Conservation (phyloP, 2,797 vertebrate species). For the Xerus rutilus region DNA sequence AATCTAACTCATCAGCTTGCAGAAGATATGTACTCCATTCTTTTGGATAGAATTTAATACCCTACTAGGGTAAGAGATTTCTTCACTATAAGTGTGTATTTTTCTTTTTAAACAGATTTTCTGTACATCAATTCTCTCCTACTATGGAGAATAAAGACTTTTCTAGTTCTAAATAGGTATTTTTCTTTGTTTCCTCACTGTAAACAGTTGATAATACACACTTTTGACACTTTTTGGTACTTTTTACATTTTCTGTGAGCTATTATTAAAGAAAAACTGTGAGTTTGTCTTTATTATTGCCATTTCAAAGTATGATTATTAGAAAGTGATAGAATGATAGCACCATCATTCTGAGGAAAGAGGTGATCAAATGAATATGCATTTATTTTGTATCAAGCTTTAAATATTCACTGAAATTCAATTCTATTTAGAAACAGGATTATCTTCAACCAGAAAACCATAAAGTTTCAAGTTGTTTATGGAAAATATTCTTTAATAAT, state of each 20-base stretch:
- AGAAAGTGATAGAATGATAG: not conserved
- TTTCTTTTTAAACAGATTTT: not conserved
- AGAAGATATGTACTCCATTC: not conserved
- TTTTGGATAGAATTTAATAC: not conserved
- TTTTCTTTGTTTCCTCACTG: not conserved
- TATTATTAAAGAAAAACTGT: not conserved
- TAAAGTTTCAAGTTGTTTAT: not conserved
- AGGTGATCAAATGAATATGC: not conserved
- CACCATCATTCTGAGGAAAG: not conserved
- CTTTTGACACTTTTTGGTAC: not conserved
- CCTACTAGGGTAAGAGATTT: not conserved
- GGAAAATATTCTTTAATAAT: conserved; percentile 1
- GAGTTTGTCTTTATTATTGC: not conserved
- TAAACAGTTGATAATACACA: not conserved
- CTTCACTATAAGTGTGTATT: not conserved
- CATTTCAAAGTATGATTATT: not conserved
- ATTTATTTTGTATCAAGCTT: not conserved
- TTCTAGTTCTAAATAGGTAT: not conserved
- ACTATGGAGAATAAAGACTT: not conserved
- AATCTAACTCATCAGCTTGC: not conserved
- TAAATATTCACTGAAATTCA: conserved; percentile 35
- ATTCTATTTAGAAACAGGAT: conserved; percentile 19
- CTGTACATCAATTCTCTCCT: not conserved
- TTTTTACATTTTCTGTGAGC: not conserved
- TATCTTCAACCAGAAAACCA: conserved; percentile 35